Evolutionary conservation across 2,888 invertebrate genomes (phyloP).

Genomic region (Callyntrura guangdongensis): DNA sequence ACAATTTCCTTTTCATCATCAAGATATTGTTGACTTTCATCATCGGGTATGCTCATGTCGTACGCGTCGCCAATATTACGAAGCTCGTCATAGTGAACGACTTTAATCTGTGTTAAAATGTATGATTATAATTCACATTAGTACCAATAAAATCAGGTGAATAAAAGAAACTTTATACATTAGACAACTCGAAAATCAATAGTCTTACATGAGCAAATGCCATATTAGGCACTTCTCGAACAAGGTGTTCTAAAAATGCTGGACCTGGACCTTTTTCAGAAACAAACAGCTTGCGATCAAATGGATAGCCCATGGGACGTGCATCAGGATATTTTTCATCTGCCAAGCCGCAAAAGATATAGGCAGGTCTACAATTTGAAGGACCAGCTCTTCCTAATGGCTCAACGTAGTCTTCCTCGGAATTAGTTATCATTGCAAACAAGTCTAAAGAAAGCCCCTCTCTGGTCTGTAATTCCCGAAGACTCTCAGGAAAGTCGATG

Average conservation of each 20-base stretch:
- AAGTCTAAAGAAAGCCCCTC: constrained; percentile 87
- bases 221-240: constrained; percentile 74
- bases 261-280: constrained; percentile 74
- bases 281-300: constrained; percentile 67
- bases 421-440: constrained; percentile 79
- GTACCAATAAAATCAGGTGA: not conserved
- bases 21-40: constrained; percentile 60
- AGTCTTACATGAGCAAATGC: constrained; percentile 73
- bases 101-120: constrained; percentile 53
- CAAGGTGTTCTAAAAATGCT: constrained; percentile 73
- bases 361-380: constrained; percentile 71
- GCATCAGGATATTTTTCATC: constrained; percentile 79
- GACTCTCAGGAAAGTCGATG: constrained; percentile 93
- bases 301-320: constrained; percentile 80
- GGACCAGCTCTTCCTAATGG: constrained; percentile 18
- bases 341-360: constrained; percentile 77
- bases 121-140: not conserved
- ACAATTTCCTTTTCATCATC: constrained; percentile 34
- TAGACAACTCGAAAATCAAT: no score
- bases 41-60: constrained; percentile 2
- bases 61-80: constrained; percentile 19
- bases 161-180: no score
- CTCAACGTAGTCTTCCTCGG: constrained; percentile 66
- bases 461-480: constrained; percentile 88
- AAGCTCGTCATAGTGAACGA: constrained; percentile 68